Percentiles rank a stretch among this genome's conserved stretches.
Conservation (phyloP, 1,140 invertebrate genomes). For the Polypedilum vanderplanki region DNA sequence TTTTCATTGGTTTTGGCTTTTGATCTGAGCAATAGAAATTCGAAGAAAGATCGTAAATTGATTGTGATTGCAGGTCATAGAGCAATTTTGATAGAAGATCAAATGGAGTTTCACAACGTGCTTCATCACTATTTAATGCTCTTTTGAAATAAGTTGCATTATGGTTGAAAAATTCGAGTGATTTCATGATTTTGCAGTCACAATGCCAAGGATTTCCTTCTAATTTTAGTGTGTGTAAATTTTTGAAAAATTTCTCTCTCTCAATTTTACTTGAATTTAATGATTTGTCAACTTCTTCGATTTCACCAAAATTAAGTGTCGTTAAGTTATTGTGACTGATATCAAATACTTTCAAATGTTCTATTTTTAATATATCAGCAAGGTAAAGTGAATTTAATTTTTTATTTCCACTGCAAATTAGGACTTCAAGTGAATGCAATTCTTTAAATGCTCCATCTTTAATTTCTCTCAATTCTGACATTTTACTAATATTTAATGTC, state of each 20-base stretch:
- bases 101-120: constrained; percentile 40
- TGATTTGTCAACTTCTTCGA: constrained; percentile 30
- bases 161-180: constrained; percentile 32
- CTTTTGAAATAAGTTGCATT: neutral
- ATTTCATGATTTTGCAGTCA: constrained; percentile 48
- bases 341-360: constrained; percentile 37
- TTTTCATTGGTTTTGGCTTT: constrained; percentile 21
- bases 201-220: constrained; percentile 53
- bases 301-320: constrained; percentile 40
- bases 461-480: constrained; percentile 48
- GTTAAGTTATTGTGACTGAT: constrained; percentile 46
- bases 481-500: constrained; percentile 50
- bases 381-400: constrained; percentile 37
- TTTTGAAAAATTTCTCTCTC: constrained; percentile 34
- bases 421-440: constrained; percentile 40
- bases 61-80: constrained; percentile 36
- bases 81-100: constrained; percentile 36
- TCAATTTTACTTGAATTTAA: neutral
- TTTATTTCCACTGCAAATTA: constrained; percentile 38
- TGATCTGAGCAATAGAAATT: constrained; percentile 30
- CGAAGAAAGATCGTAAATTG: constrained; percentile 34
- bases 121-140: constrained; percentile 20
- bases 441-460: constrained; percentile 47
- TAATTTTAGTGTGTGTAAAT: constrained; percentile 47
- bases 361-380: constrained; percentile 33